Evolutionary conservation across 1,140 invertebrate species (phyloP).

Genomic region (Colletes latitarsis): DNA sequence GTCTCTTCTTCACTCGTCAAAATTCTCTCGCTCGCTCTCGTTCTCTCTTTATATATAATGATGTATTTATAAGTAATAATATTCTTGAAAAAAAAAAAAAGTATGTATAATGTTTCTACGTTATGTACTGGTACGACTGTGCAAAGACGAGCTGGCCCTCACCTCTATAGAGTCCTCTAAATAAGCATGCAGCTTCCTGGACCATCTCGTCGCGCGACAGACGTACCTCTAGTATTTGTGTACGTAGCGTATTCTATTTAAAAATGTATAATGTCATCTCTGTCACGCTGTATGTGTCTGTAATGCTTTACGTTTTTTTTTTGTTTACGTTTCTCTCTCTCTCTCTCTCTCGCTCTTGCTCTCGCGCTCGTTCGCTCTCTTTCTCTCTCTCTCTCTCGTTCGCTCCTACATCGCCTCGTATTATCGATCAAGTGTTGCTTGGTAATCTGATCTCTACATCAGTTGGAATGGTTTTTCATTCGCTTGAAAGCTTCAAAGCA

Average conservation of each 20-base stretch:
- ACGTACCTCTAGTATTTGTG: slow-evolving; percentile 60
- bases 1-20: slow-evolving; percentile 32
- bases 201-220: slow-evolving; percentile 67
- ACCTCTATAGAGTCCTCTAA: slow-evolving; percentile 27
- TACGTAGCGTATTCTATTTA: slow-evolving; percentile 66
- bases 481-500: slow-evolving; percentile 40
- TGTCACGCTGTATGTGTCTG: slow-evolving; percentile 57
- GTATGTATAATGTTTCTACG: slow-evolving; percentile 76
- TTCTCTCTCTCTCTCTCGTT: slow-evolving; percentile 6
- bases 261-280: slow-evolving; percentile 64
- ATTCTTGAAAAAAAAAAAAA: slow-evolving; percentile 73
- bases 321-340: slow-evolving; percentile 8
- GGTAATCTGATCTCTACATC: slow-evolving; percentile 48
- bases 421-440: slow-evolving; percentile 44
- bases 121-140: slow-evolving; percentile 70
- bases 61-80: slow-evolving; percentile 79
- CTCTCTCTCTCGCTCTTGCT: slow-evolving; percentile 29
- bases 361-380: neutral
- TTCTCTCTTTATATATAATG: slow-evolving; percentile 70
- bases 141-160: slow-evolving; percentile 67
- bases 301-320: slow-evolving; percentile 63
- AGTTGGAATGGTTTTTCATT: slow-evolving; percentile 71
- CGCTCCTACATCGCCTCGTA: slow-evolving; percentile 30
- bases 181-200: slow-evolving; percentile 44
- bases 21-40: slow-evolving; percentile 40